Evolutionary conservation across 2,888 invertebrate genomes (phyloP), one percentile per base, ranked within the genome.

Genomic region (Acleris cristana): DNA sequence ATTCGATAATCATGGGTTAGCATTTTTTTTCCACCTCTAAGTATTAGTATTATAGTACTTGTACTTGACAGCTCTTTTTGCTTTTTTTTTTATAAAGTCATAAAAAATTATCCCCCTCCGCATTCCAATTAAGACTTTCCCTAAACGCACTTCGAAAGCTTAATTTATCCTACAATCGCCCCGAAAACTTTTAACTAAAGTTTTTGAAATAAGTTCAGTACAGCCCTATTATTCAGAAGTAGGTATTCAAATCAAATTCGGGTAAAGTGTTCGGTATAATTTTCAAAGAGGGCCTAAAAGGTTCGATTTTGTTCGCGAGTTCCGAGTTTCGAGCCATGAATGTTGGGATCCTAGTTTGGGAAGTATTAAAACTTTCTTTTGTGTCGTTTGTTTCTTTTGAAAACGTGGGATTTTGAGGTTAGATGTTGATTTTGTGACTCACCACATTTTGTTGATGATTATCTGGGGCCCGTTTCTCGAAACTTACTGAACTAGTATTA

Each of bases 201-300:
- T 58, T 54, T 14, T 48, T 12, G 48, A 63, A 54, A 63, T 67
- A 62, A 67, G 49, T 62, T 67, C 53, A 16, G 67, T 58, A 67
- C 62, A 61, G 45, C 61, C 61, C 58, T 58, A 67, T 67, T 67
- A 63, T 67, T 49, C 40, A 40, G 56, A 40, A 67, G 67, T 63
- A 67, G 62, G 58, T 49, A 58, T 67, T 67, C 62, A 63, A 67
- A 67, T 67, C 67, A 49, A 67, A 67, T 67, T 63, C 67, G 26
- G 58, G 63, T 21, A 57, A 56, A 66, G 56, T 66, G 61, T 44
- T 56, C 61, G 45, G 56, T 62, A 66, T 62, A 66, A 62, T 62
- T 66, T 62, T 61, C 56, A 61, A 65, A 65, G 61, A 55, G 44
- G 48, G 51, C 30, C 51, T 62, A 62, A 66, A 66, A 66, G 66